Conservation (phyloP, 1,140 invertebrate species). For the Bombus polaris region DNA sequence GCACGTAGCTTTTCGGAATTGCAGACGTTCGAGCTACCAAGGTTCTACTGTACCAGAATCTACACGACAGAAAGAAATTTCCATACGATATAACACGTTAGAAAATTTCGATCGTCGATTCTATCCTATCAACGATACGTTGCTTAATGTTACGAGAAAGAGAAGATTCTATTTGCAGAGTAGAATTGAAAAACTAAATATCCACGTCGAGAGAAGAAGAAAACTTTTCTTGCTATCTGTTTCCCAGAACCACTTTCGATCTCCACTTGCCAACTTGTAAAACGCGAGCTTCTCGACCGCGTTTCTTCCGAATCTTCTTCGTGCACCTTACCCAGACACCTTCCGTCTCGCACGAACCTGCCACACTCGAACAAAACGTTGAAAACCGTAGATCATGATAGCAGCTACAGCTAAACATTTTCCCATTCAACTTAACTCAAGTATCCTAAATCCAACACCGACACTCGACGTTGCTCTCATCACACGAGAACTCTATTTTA, state of each 20-base stretch:
- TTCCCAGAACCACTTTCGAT: neutral
- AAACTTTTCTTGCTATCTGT: neutral
- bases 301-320: neutral
- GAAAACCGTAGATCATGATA: neutral
- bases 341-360: neutral
- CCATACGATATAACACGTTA: too few relatives aligned
- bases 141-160: too few relatives aligned
- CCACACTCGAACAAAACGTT: neutral
- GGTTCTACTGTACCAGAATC: too few relatives aligned
- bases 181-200: too few relatives aligned
- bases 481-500: neutral
- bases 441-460: neutral
- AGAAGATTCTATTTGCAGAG: too few relatives aligned
- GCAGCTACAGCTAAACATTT: neutral
- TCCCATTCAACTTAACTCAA: neutral
- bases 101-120: too few relatives aligned
- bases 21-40: too few relatives aligned
- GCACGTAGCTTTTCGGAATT: too few relatives aligned
- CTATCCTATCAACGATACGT: too few relatives aligned
- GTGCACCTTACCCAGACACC: slow-evolving; percentile 27
- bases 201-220: neutral
- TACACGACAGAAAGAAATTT: too few relatives aligned
- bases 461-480: neutral
- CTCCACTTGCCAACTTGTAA: neutral
- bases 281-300: neutral